These are phyloP conservation scores for Chelonus insularis DNA, from an alignment of 1,140 invertebrate species.

Conservation along the genomic window DNA sequence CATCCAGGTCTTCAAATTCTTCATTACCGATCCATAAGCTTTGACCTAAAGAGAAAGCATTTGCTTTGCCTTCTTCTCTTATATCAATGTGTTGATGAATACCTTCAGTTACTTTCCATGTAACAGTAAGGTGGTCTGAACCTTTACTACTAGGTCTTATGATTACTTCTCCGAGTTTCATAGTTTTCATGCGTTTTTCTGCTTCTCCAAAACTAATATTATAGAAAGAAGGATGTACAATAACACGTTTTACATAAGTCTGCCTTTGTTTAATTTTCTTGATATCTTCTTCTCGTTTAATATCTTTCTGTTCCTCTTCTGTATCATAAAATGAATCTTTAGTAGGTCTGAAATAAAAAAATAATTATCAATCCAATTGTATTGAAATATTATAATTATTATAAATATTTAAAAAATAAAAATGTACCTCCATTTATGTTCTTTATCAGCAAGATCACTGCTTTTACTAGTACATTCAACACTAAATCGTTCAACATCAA, in stretches of 20 bases:
- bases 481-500: conserved; percentile 92
- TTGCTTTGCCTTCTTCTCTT: conserved; percentile 94
- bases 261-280: conserved; percentile 79
- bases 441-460: conserved; percentile 89
- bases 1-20: conserved; percentile 98
- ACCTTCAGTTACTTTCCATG: conserved; percentile 95
- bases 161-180: conserved; percentile 96
- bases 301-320: conserved; percentile 81
- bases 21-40: conserved; percentile 82
- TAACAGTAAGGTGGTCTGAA: conserved; percentile 93
- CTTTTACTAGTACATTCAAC: conserved; percentile 93
- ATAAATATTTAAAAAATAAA: no score
- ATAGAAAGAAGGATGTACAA: conserved; percentile 96
- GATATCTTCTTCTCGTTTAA: conserved; percentile 76
- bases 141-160: conserved; percentile 96
- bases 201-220: conserved; percentile 94
- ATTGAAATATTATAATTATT: no score
- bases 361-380: no score
- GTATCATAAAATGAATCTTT: conserved; percentile 93
- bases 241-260: conserved; percentile 92
- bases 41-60: conserved; percentile 91
- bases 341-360: no score
- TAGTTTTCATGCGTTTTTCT: conserved; percentile 84
- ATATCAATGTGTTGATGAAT: conserved; percentile 97
- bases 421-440: conserved; percentile 90